These are phyloP conservation scores for Cranoglanis bouderius DNA, from an alignment of 2,113 vertebrate genomes.

Conservation along the genomic window DNA sequence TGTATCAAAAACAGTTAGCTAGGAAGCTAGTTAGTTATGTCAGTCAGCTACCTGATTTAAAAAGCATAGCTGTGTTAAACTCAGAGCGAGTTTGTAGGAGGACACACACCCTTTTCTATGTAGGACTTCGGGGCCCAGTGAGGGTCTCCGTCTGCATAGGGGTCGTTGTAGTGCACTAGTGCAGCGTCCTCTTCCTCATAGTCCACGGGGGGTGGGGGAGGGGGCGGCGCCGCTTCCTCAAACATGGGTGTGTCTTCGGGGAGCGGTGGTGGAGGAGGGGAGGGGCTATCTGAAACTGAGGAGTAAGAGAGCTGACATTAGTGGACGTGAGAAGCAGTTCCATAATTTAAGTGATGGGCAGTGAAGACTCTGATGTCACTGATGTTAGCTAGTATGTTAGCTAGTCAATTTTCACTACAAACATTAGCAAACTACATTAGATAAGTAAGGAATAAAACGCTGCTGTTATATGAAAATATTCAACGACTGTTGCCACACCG, in stretches of 20 bases:
- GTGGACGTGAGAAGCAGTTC: not conserved
- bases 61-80: not conserved
- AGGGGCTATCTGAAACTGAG: slow-evolving; percentile 94
- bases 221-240: slow-evolving; percentile 91
- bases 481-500: not conserved
- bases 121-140: slow-evolving; percentile 95
- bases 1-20: not conserved
- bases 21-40: not conserved
- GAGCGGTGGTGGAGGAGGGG: slow-evolving; percentile 91
- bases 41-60: not conserved
- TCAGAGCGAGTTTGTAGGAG: not conserved
- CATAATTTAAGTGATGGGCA: not conserved
- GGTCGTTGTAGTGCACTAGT: slow-evolving; percentile 93
- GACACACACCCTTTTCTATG: slow-evolving; percentile 88
- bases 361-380: not conserved
- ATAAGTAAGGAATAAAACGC: too few relatives aligned
- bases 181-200: slow-evolving; percentile 94
- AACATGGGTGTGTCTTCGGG: slow-evolving; percentile 93
- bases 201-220: slow-evolving; percentile 92
- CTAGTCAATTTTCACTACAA: not conserved
- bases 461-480: not conserved
- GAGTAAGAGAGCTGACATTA: not conserved
- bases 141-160: slow-evolving; percentile 95
- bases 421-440: not conserved
- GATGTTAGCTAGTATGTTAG: not conserved